phyloP scores from a whole-genome alignment of 2,797 vertebrate genomes.

The Oreortyx pictus region DNA sequence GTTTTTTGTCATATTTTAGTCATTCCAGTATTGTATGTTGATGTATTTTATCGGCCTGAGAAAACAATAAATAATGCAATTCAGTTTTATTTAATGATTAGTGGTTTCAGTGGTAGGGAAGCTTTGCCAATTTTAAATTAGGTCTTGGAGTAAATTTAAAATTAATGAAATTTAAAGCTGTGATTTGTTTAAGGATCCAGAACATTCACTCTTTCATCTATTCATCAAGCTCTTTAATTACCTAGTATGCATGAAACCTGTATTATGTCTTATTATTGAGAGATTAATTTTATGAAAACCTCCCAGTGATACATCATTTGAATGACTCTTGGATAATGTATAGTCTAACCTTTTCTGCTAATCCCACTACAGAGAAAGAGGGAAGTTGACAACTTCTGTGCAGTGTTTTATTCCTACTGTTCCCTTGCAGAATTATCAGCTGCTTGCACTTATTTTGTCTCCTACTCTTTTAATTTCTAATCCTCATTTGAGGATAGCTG shows the following conservation, averaged over 20 bases:
- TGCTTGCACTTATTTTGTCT: slow-evolving; percentile 25
- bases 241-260: slow-evolving; percentile 62
- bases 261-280: slow-evolving; percentile 73
- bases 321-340: slow-evolving; percentile 62
- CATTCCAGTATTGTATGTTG: background rate
- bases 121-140: slow-evolving; percentile 69
- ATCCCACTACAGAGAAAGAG: slow-evolving; percentile 38
- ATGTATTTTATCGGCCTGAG: slow-evolving; percentile 31
- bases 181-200: slow-evolving; percentile 72
- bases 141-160: slow-evolving; percentile 69
- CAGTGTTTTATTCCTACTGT: slow-evolving; percentile 9
- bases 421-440: slow-evolving; percentile 36
- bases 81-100: slow-evolving; percentile 56
- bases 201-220: slow-evolving; percentile 70
- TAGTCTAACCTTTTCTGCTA: slow-evolving; percentile 65
- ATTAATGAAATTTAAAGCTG: slow-evolving; percentile 74
- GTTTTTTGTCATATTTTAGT: slow-evolving; percentile 5
- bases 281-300: slow-evolving; percentile 74
- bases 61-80: slow-evolving; percentile 58
- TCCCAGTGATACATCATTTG: slow-evolving; percentile 65
- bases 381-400: slow-evolving; percentile 29
- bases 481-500: slow-evolving; percentile 1
- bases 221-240: slow-evolving; percentile 71
- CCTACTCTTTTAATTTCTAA: background rate
- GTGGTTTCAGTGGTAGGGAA: slow-evolving; percentile 17